phyloP scores from a whole-genome alignment of 2,113 vertebrate species.

The Cygnus atratus region DNA sequence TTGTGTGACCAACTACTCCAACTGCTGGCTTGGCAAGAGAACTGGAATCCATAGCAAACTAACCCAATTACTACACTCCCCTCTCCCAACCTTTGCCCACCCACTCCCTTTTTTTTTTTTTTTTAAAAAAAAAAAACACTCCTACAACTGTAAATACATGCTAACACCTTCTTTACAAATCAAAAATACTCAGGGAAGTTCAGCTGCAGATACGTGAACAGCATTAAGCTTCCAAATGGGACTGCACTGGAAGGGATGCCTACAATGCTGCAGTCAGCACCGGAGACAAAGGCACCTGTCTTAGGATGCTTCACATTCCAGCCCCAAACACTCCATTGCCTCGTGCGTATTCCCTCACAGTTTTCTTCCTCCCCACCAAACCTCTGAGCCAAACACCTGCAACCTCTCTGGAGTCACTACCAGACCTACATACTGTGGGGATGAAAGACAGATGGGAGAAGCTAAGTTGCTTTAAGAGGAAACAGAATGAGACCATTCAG shows the following conservation, averaged over 20 bases:
- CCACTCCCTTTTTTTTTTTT: neutral
- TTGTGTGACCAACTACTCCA: neutral
- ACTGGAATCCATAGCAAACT: neutral
- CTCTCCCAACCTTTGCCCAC: neutral
- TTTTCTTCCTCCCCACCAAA: neutral
- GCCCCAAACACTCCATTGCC: neutral
- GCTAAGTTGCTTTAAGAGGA: neutral
- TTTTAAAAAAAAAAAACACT: neutral
- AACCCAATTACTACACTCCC: neutral
- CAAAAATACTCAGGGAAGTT: neutral
- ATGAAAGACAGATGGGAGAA: neutral
- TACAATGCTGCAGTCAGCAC: neutral
- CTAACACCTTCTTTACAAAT: neutral
- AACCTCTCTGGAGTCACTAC: neutral
- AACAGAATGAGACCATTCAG: neutral
- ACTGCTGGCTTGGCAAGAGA: neutral
- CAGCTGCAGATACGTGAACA: neutral
- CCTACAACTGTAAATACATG: too few relatives aligned
- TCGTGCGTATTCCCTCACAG: neutral
- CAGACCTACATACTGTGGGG: neutral
- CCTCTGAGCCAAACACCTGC: neutral
- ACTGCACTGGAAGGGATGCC: neutral
- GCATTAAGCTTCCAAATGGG: neutral
- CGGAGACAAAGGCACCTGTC: neutral
- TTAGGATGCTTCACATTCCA: neutral